Base-by-base conservation (phyloP, 92 coral and sea anemone species). In the Siderastrea radians region DNA sequence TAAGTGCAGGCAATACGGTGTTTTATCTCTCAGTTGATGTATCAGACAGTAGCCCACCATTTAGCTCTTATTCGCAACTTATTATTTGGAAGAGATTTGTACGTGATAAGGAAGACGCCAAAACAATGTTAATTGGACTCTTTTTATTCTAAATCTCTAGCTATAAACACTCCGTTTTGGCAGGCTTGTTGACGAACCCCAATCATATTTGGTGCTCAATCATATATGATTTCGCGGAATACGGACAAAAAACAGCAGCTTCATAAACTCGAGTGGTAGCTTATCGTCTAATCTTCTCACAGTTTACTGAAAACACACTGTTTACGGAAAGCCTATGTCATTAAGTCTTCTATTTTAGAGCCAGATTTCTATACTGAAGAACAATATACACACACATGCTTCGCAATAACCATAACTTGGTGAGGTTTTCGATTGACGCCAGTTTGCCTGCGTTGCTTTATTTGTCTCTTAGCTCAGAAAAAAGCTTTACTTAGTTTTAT, bases 311-410 rank as follows among this genome's bases (percentile, higher is more conserved):
- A 70, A 74, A 84, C 87, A 84, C 81, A 62, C 72, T 84, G 87
- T 74, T 84, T 84, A 75, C 52, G 62, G 50, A 73, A 46, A 49
- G 70, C 62, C 73, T 17, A 46, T 19, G 81, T 63, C 69, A 26
- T 68, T 43, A 46, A 54, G 15, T 52, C 15, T 26, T 68, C 44
- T 8, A 52, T 43, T 74, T 83, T 72, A 48, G 58, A 53, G 81
- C 73, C 72, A 51, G 67, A 49, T 62, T 59, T 62, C 43, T 26
- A 19, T 58, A 48, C 53, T 72, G 12, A 59, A 74, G 53, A 50
- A 59, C 87, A 74, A 73, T 84, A 74, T 70, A 46, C 38, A 84
- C 38, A 84, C 87, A 84, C 87, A 84, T 84, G 87, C 72, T 75
- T 48, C 81, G 47, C 49, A 49, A 43, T 7, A 58, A 61, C 63